Evolutionary conservation across 2,888 invertebrate genomes (phyloP).

Genomic region (Onthophagus sagittarius): DNA sequence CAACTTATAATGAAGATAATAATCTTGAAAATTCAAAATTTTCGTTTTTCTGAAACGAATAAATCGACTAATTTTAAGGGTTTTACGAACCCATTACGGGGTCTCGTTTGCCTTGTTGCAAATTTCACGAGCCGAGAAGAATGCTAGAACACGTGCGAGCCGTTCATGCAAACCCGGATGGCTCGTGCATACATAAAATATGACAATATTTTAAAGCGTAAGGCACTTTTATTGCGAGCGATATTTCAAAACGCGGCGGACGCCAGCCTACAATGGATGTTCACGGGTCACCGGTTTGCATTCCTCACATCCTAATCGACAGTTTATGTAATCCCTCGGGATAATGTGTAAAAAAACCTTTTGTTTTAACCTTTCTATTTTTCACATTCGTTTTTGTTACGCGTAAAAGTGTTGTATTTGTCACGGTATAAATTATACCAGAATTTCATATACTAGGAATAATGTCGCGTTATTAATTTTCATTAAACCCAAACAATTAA

Average conservation of each 20-base stretch:
- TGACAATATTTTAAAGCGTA: slow-evolving; percentile 13
- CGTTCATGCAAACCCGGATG: background rate
- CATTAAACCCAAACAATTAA: background rate
- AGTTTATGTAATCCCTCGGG: slow-evolving; percentile 6
- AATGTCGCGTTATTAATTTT: background rate
- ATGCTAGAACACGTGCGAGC: slow-evolving; percentile 3
- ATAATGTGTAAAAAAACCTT: background rate
- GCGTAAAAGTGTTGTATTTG: background rate
- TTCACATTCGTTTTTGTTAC: background rate
- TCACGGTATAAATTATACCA: background rate
- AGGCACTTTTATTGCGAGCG: slow-evolving; percentile 6
- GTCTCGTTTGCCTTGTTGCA: background rate
- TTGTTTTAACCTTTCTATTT: background rate
- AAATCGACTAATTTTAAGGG: background rate
- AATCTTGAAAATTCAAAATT: background rate
- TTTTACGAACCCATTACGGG: slow-evolving; percentile 7
- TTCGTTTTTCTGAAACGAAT: background rate
- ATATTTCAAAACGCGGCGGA: slow-evolving; percentile 6
- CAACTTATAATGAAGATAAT: background rate
- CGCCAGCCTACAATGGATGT: slow-evolving; percentile 8
- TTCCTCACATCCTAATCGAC: slow-evolving; percentile 11
- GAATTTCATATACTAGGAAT: background rate
- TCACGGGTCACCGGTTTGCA: slow-evolving; percentile 2
- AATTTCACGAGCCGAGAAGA: slow-evolving; percentile 11
- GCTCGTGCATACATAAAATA: slow-evolving; percentile 12